Evolutionary conservation across 2,113 vertebrate species (phyloP).

Genomic region (Stigmatopora nigra): DNA sequence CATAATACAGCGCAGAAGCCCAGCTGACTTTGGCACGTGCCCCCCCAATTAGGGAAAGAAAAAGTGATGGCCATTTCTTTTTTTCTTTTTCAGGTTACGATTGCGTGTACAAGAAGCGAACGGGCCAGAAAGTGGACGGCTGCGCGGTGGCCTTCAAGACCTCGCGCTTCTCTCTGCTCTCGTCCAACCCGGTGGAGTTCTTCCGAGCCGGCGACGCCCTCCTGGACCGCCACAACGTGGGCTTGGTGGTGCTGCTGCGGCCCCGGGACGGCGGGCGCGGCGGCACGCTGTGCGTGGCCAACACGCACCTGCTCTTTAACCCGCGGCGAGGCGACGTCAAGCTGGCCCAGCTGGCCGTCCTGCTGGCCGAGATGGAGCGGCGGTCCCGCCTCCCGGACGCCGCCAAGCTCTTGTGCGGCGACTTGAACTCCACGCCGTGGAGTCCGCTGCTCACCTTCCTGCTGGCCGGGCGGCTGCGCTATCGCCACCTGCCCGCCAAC

Average conservation of each 20-base stretch:
- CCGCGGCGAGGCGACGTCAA: slow-evolving; percentile 93
- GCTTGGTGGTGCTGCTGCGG: slow-evolving; percentile 79
- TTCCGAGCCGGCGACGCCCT: slow-evolving; percentile 78
- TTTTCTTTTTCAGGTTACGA: slow-evolving; percentile 73
- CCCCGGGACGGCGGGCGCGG: slow-evolving; percentile 40
- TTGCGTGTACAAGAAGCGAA: slow-evolving; percentile 91
- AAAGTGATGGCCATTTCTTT: too few species aligned
- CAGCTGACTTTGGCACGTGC: too few species aligned
- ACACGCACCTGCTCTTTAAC: slow-evolving; percentile 94
- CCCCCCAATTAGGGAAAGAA: too few species aligned
- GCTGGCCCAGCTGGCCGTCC: slow-evolving; percentile 88
- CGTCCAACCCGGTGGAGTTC: slow-evolving; percentile 83
- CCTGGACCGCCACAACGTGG: slow-evolving; percentile 93
- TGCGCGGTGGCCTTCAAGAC: slow-evolving; percentile 86
- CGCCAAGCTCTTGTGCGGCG: slow-evolving; percentile 83
- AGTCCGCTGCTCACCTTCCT: slow-evolving; percentile 89
- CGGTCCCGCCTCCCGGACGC: slow-evolving; percentile 73
- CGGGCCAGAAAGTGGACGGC: slow-evolving; percentile 87
- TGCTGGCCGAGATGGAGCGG: slow-evolving; percentile 83
- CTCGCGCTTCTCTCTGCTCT: slow-evolving; percentile 80
- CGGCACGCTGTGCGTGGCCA: slow-evolving; percentile 79
- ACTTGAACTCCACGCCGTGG: slow-evolving; percentile 90
- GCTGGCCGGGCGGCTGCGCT: slow-evolving; percentile 80
- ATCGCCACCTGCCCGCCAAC: slow-evolving; percentile 77
- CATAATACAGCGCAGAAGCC: too few species aligned